Conservation (phyloP, 2,797 vertebrate genomes). For the Sus cebifrons region DNA sequence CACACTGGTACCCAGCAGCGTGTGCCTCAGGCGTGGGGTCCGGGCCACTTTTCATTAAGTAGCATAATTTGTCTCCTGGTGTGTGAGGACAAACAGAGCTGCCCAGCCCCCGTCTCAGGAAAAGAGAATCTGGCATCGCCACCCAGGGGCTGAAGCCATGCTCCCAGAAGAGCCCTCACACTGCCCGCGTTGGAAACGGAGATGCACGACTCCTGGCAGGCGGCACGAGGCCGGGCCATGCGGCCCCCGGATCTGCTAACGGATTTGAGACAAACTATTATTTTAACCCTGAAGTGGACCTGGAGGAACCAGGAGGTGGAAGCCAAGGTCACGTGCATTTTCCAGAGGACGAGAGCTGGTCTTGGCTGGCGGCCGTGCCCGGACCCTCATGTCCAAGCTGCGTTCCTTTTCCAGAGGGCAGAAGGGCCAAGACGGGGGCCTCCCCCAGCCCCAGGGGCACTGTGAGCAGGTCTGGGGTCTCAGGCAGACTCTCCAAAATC, state of each 20-base stretch:
- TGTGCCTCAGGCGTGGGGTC: slow-evolving; percentile 8
- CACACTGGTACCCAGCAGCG: not conserved
- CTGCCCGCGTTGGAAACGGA: not conserved
- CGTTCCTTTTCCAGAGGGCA: not conserved
- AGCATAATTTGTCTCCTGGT: slow-evolving; percentile 55
- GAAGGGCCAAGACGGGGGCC: not conserved
- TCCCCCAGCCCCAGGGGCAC: accelerated
- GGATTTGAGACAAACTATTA: no score
- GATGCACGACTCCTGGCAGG: no score
- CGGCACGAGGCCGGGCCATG: no score
- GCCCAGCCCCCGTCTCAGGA: not conserved
- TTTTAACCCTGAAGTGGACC: not conserved
- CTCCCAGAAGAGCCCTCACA: slow-evolving; percentile 43
- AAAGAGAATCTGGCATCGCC: not conserved
- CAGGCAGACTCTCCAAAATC: no score
- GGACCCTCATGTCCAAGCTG: no score
- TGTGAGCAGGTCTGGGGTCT: not conserved
- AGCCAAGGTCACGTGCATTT: not conserved
- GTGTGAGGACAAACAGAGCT: slow-evolving; percentile 58
- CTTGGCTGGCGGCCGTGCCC: not conserved
- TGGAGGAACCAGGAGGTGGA: not conserved
- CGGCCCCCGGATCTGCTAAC: not conserved
- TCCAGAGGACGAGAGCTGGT: accelerated
- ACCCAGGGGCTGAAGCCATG: slow-evolving; percentile 36
- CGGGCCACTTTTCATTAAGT: slow-evolving; percentile 57